Conservation (phyloP, 2,888 invertebrate genomes). For the Heliconius ethilla region DNA sequence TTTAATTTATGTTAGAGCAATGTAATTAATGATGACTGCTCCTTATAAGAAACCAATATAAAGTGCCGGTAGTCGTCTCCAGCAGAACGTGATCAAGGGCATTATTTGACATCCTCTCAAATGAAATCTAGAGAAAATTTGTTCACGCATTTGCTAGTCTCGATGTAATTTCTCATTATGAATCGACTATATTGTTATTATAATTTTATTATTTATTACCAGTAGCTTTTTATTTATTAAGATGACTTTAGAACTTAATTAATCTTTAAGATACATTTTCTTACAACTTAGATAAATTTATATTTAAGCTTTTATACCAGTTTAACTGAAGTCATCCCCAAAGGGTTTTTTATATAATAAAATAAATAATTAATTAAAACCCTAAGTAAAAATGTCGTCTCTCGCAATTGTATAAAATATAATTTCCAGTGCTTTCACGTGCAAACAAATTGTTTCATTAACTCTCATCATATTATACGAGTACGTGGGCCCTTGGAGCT, state of each 20-base stretch:
- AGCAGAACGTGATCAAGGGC: constrained; percentile 31
- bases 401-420: background rate
- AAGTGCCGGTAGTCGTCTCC: constrained; percentile 9
- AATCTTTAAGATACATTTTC: background rate
- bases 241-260: too few species aligned
- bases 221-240: too few species aligned
- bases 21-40: constrained; percentile 8
- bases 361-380: background rate
- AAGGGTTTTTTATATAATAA: background rate
- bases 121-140: constrained; percentile 1
- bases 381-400: background rate
- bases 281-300: too few species aligned
- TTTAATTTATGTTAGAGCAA: background rate
- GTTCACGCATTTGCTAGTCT: background rate
- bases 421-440: constrained; percentile 9
- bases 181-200: too few species aligned
- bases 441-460: constrained; percentile 4
- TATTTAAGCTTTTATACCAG: background rate
- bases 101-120: constrained; percentile 15
- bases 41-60: background rate
- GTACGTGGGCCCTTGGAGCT: background rate
- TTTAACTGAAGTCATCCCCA: background rate
- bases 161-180: too few species aligned
- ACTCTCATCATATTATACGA: background rate
- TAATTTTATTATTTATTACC: background rate